phyloP scores from a whole-genome alignment of 2,888 invertebrate genomes.

The Phalera bucephala region DNA sequence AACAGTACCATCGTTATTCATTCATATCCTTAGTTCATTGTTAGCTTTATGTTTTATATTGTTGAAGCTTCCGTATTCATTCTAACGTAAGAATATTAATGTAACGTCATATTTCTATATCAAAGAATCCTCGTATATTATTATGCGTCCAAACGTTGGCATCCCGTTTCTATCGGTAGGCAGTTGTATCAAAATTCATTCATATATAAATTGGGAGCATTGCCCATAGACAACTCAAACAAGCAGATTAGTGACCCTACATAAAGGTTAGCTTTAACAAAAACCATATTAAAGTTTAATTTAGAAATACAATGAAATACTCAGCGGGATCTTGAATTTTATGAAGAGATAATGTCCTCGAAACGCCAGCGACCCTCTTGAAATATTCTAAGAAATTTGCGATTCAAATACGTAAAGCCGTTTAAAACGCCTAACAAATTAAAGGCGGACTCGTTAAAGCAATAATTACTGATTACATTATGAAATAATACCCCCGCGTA shows the following conservation, averaged over 20 bases:
- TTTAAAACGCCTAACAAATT: conserved; percentile 83
- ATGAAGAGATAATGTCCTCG: conserved; percentile 81
- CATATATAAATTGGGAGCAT: too few species aligned
- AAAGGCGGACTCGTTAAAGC: conserved; percentile 80
- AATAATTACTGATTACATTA: conserved; percentile 81
- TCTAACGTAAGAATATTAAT: too few species aligned
- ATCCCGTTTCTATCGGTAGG: too few species aligned
- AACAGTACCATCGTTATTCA: too few species aligned
- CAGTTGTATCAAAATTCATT: too few species aligned
- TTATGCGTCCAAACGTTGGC: too few species aligned
- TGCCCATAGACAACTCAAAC: too few species aligned
- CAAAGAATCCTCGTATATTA: too few species aligned
- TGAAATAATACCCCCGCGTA: conserved; percentile 60
- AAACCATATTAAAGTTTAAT: conserved; percentile 59
- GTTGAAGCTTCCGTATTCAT: too few species aligned
- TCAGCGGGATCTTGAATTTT: conserved; percentile 78
- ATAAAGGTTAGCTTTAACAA: conserved; percentile 32
- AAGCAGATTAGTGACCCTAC: conserved; percentile 18
- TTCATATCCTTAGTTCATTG: too few species aligned
- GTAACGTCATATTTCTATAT: too few species aligned
- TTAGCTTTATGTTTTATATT: too few species aligned
- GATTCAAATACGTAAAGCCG: conserved; percentile 82
- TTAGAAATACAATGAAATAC: conserved; percentile 73
- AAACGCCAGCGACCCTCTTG: conserved; percentile 77
- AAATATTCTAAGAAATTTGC: conserved; percentile 82